Conservation (phyloP, 2,888 invertebrate species). For the Hyles lineata region DNA sequence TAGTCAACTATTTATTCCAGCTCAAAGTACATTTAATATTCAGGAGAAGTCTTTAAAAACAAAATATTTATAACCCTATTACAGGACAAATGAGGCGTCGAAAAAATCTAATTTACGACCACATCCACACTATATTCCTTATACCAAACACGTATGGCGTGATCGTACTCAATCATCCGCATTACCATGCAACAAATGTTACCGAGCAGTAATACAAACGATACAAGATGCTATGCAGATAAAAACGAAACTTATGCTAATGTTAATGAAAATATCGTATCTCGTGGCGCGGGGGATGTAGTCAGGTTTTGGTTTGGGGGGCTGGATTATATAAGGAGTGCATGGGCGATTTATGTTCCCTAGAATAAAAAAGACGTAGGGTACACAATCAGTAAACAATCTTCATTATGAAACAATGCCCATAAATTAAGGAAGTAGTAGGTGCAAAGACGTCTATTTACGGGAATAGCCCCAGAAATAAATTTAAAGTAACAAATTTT, state of each 20-base stretch:
- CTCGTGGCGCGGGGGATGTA: neutral
- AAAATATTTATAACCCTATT: neutral
- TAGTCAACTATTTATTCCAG: no score
- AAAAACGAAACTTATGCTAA: slow-evolving; percentile 11
- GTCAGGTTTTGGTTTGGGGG: neutral
- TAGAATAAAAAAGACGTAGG: no score
- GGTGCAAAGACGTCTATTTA: no score
- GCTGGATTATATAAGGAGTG: neutral
- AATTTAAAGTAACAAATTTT: no score
- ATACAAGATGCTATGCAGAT: neutral
- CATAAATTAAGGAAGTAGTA: no score
- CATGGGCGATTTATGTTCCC: neutral
- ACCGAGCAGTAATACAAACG: neutral
- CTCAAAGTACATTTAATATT: no score
- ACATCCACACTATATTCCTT: no score
- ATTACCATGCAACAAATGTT: neutral
- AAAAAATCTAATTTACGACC: no score
- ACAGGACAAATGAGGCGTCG: no score
- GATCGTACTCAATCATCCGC: neutral
- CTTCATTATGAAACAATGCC: no score
- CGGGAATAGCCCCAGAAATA: no score
- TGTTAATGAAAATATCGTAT: slow-evolving; percentile 6
- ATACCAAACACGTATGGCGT: neutral
- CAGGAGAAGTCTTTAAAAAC: neutral
- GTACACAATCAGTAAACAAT: no score